Evolutionary conservation across 2,797 vertebrate genomes (phyloP).

Genomic region (Cetoscarus ocellatus): DNA sequence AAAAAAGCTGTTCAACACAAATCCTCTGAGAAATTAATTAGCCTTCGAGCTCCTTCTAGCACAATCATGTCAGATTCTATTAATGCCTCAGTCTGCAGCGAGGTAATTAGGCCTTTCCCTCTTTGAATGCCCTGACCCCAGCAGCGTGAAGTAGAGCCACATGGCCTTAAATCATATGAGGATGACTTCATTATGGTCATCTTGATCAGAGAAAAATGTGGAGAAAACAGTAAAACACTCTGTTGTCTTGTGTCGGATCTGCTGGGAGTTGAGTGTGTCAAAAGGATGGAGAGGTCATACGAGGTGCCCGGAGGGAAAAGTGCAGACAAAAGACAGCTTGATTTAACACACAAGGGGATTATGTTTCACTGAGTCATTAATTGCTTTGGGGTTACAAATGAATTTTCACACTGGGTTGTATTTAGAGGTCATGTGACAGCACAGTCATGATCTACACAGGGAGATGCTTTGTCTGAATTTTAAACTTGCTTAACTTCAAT

Average conservation of each 20-base stretch:
- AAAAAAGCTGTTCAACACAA: too few relatives aligned
- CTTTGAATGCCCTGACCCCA: constrained; percentile 24
- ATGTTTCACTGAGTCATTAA: constrained; percentile 59
- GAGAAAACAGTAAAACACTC: constrained; percentile 13
- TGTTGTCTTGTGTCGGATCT: constrained; percentile 7
- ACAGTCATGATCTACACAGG: constrained; percentile 27
- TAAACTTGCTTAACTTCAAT: constrained; percentile 39
- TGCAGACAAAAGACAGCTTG: constrained; percentile 50
- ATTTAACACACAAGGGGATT: constrained; percentile 59
- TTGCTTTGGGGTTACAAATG: constrained; percentile 50
- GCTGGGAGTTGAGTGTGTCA: constrained; percentile 13
- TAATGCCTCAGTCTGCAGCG: constrained; percentile 18
- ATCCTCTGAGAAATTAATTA: constrained; percentile 29
- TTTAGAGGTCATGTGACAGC: constrained; percentile 55
- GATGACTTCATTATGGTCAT: constrained; percentile 52
- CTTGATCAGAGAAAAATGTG: not conserved
- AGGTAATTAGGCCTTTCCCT: constrained; percentile 22
- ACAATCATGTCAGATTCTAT: constrained; percentile 30
- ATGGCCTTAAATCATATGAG: constrained; percentile 34
- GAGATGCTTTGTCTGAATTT: constrained; percentile 53
- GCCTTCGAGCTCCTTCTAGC: not conserved
- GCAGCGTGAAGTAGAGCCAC: constrained; percentile 7
- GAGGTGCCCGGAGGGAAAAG: constrained; percentile 15
- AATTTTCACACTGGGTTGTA: constrained; percentile 47
- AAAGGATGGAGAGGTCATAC: constrained; percentile 28